Conservation (phyloP, 2,797 vertebrate genomes). For the Sciaenops ocellatus region DNA sequence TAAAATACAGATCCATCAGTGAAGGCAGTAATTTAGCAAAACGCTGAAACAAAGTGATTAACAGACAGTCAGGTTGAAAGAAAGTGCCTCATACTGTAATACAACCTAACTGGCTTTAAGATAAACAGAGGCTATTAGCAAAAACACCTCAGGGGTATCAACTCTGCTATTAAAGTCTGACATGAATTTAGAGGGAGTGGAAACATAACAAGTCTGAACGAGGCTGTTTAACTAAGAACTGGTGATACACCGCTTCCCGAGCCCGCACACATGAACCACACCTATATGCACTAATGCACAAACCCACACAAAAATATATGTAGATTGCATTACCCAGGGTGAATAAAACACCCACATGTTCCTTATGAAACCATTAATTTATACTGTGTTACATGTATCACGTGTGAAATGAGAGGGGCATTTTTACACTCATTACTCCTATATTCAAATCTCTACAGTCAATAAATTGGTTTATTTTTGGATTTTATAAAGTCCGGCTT, state of each 20-base stretch:
- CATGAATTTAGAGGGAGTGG: constrained; percentile 73
- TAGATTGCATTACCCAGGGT: background rate
- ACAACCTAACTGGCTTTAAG: constrained; percentile 60
- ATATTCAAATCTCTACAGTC: background rate
- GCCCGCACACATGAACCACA: constrained; percentile 72
- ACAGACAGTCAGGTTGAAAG: constrained; percentile 13
- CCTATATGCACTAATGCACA: constrained; percentile 53
- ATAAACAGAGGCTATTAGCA: constrained; percentile 78
- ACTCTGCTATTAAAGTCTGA: constrained; percentile 76
- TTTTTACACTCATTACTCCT: background rate
- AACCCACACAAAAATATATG: constrained; percentile 23
- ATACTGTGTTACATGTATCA: background rate
- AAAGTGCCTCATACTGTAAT: constrained; percentile 30
- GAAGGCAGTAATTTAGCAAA: constrained; percentile 28
- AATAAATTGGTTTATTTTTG: background rate
- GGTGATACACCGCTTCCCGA: constrained; percentile 67
- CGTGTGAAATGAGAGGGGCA: background rate
- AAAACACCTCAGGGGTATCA: constrained; percentile 77
- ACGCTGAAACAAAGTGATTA: constrained; percentile 18
- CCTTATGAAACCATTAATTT: background rate
- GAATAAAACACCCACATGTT: background rate
- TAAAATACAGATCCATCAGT: constrained; percentile 22
- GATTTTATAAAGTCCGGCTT: constrained; percentile 50
- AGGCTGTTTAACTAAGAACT: constrained; percentile 67
- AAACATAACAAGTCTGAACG: constrained; percentile 69